These are phyloP conservation scores for Hipparchia sbordonii DNA, from an alignment of 2,888 invertebrate species.

Conservation along the genomic window DNA sequence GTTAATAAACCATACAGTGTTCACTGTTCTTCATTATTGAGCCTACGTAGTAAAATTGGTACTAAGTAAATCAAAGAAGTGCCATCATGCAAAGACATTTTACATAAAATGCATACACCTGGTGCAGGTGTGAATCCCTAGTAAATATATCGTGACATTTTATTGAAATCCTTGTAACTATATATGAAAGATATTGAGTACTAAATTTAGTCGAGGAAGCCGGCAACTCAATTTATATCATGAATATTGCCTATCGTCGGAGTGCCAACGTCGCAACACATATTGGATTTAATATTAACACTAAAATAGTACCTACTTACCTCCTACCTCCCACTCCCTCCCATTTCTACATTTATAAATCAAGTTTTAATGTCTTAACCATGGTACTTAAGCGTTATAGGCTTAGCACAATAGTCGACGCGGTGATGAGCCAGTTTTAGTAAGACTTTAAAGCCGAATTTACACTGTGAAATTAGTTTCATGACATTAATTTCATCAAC, in stretches of 20 bases:
- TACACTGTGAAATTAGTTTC: too few relatives aligned
- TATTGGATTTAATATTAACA: constrained; percentile 21
- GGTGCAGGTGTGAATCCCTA: background rate
- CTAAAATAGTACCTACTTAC: background rate
- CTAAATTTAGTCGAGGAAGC: constrained; percentile 15
- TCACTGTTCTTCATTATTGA: too few relatives aligned
- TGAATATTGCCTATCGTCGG: constrained; percentile 16
- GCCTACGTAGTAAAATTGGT: too few relatives aligned
- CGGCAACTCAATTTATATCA: constrained; percentile 19
- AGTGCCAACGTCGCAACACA: constrained; percentile 12
- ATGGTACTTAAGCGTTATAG: too few relatives aligned
- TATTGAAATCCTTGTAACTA: constrained; percentile 5
- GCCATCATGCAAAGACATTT: background rate
- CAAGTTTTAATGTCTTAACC: too few relatives aligned
- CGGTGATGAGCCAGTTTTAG: too few relatives aligned
- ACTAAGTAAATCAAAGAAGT: too few relatives aligned
- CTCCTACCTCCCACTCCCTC: background rate
- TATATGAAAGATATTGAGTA: constrained; percentile 13
- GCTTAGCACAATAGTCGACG: too few relatives aligned
- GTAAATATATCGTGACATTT: constrained; percentile 10
- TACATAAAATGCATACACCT: background rate
- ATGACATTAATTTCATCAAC: too few relatives aligned
- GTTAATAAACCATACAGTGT: too few relatives aligned
- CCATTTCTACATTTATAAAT: too few relatives aligned
- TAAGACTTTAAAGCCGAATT: too few relatives aligned